A percentile compares a stretch with the other conserved stretches of the same genome.
Conservation (phyloP, 2,113 vertebrate genomes). For the Sterrhoptilus dennistouni region DNA sequence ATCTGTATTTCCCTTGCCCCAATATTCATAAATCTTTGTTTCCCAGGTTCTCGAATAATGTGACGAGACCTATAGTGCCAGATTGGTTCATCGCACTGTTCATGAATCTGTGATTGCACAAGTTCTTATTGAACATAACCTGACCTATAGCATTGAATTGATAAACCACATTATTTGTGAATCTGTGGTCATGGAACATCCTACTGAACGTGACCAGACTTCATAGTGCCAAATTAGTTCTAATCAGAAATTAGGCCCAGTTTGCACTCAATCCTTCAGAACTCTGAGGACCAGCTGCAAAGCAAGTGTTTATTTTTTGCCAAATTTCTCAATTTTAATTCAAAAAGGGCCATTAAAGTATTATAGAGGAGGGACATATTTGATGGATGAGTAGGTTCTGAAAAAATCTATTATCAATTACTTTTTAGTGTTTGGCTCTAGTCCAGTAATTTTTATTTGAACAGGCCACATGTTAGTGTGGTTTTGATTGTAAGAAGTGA, state of each 20-base stretch:
- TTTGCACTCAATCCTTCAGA: not conserved
- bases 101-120: not conserved
- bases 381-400: conserved; percentile 69
- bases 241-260: not conserved
- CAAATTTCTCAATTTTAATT: not conserved
- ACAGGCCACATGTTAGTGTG: conserved; percentile 62
- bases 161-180: not conserved
- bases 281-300: not conserved
- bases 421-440: conserved; percentile 69
- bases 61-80: not conserved
- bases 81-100: not conserved
- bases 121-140: not conserved
- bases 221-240: not conserved
- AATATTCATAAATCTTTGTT: not conserved
- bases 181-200: not conserved
- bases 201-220: not conserved
- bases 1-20: not conserved
- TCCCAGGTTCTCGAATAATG: not conserved
- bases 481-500: conserved; percentile 73
- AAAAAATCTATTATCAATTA: conserved; percentile 77
- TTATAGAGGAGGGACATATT: conserved; percentile 69
- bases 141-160: not conserved
- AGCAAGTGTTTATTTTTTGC: not conserved
- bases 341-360: conserved; percentile 64
- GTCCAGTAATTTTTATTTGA: conserved; percentile 78